phyloP scores from a whole-genome alignment of 2,113 vertebrate genomes.

The Salvelinus alpinus region DNA sequence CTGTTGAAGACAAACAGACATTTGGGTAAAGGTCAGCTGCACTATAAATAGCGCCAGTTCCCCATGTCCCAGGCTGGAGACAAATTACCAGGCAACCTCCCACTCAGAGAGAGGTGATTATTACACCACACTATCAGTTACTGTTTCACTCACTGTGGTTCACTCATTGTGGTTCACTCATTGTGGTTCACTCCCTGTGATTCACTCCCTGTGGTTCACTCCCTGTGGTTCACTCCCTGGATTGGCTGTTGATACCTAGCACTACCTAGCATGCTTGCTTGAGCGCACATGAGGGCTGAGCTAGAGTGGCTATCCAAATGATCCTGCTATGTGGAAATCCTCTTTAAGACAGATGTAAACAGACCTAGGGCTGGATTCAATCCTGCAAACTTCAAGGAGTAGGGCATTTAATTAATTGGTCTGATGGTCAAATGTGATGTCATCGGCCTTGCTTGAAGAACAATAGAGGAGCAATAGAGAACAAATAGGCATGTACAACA shows the following conservation, averaged over 20 bases:
- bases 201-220: too few relatives aligned
- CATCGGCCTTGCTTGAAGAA: too few relatives aligned
- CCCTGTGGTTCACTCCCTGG: not conserved
- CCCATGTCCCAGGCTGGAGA: not conserved
- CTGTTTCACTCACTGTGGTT: not conserved
- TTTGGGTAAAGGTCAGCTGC: constrained; percentile 1
- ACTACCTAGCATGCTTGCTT: too few relatives aligned
- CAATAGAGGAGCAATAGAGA: not conserved
- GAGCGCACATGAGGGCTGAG: too few relatives aligned
- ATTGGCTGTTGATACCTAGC: not conserved
- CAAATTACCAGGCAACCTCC: constrained; percentile 2
- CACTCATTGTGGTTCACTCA: not conserved
- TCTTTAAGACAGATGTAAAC: not conserved
- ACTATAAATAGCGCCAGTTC: not conserved
- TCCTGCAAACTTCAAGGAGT: too few relatives aligned
- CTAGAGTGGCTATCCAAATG: too few relatives aligned
- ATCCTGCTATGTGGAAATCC: not conserved
- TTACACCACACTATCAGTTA: constrained; percentile 6
- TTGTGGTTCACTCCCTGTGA: not conserved
- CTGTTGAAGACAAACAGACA: constrained; percentile 11
- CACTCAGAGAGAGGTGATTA: not conserved
- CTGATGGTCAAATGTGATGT: too few relatives aligned
- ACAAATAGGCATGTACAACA: not conserved
- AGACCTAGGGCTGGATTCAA: not conserved
- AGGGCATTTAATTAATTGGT: too few relatives aligned